These are phyloP conservation scores for Drymodes brunneopygia DNA, from an alignment of 2,113 vertebrate species.

Conservation along the genomic window DNA sequence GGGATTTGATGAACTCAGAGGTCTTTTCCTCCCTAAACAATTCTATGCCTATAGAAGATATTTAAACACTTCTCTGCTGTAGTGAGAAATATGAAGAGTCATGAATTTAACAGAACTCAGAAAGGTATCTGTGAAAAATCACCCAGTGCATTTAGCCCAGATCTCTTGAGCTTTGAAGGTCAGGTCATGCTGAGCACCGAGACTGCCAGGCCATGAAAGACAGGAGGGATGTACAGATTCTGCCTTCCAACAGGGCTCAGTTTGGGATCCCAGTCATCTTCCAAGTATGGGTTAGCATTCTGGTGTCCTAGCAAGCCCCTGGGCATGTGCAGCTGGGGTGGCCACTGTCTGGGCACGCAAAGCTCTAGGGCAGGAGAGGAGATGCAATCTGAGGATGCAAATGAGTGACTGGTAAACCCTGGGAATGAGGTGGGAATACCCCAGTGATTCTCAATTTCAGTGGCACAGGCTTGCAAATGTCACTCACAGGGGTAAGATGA, in stretches of 20 bases:
- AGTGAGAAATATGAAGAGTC: neutral
- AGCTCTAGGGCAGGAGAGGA: neutral
- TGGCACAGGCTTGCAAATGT: neutral
- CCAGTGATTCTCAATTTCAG: neutral
- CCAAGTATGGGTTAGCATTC: neutral
- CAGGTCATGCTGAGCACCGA: neutral
- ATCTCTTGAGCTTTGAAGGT: neutral
- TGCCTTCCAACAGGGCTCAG: neutral
- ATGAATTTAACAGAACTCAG: neutral
- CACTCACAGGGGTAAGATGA: neutral
- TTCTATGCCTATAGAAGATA: neutral
- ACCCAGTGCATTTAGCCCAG: neutral
- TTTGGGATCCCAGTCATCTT: neutral
- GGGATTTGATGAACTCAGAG: neutral
- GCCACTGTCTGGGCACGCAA: neutral
- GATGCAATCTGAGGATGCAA: neutral
- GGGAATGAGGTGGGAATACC: neutral
- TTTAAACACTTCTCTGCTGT: neutral
- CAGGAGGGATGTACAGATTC: neutral
- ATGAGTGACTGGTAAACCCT: neutral
- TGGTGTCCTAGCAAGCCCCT: neutral
- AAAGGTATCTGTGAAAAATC: neutral
- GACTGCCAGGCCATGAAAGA: too few relatives aligned
- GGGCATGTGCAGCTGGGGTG: neutral
- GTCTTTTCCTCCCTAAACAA: neutral